Conservation (phyloP, 2,113 vertebrate species). For the Emydura subglobosa region DNA sequence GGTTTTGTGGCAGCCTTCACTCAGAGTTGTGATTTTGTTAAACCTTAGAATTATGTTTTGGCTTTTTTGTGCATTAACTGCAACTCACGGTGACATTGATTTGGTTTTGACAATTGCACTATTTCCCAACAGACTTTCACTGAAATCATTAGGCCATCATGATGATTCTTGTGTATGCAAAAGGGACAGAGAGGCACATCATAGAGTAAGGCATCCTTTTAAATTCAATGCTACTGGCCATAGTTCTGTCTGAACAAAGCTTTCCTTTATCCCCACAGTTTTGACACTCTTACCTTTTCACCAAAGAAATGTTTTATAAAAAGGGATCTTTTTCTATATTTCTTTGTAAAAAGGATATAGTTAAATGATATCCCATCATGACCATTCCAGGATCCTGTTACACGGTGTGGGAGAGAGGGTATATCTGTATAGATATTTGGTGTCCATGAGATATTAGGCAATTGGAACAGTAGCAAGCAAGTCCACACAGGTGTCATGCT, state of each 20-base stretch:
- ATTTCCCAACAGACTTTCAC: neutral
- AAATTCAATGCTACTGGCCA: neutral
- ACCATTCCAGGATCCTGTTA: neutral
- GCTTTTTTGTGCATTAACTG: neutral
- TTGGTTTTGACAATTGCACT: neutral
- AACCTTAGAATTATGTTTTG: neutral
- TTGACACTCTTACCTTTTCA: neutral
- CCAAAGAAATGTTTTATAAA: neutral
- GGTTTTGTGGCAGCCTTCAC: neutral
- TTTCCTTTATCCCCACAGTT: neutral
- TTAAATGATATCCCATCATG: neutral
- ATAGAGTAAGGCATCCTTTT: fast-evolving
- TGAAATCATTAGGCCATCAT: neutral
- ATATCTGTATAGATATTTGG: neutral
- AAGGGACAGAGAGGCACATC: neutral
- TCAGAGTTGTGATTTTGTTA: neutral
- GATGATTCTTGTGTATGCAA: neutral
- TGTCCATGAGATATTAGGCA: fast-evolving
- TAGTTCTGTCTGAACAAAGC: neutral
- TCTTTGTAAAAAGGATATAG: neutral
- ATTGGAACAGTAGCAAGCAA: fast-evolving
- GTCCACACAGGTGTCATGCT: neutral
- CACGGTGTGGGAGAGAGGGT: neutral
- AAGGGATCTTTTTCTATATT: neutral
- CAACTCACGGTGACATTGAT: neutral